These are phyloP conservation scores for Pristionchus maxplancki DNA, from an alignment of 2,888 invertebrate genomes.

Conservation along the genomic window DNA sequence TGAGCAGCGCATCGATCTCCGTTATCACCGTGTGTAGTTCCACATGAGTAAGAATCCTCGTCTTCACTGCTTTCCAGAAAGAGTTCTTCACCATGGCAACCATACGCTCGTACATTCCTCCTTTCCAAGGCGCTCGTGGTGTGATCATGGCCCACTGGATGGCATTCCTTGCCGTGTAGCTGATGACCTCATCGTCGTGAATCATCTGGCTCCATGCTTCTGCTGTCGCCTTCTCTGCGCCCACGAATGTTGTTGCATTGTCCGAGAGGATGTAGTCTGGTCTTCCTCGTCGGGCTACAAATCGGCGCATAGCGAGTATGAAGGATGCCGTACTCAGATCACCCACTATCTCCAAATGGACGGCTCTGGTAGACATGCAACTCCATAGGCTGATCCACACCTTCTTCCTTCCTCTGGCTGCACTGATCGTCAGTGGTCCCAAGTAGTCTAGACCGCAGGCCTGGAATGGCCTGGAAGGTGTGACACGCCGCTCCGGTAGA, in stretches of 20 bases:
- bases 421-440: constrained; percentile 76
- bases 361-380: constrained; percentile 77
- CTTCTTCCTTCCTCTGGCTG: constrained; percentile 65
- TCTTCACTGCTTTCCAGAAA: neutral
- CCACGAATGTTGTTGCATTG: constrained; percentile 78
- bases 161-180: constrained; percentile 39
- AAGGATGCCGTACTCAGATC: constrained; percentile 74
- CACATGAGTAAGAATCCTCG: neutral
- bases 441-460: constrained; percentile 77
- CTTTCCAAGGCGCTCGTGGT: constrained; percentile 79
- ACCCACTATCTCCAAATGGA: constrained; percentile 78
- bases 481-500: constrained; percentile 74
- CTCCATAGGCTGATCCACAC: constrained; percentile 77
- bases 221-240: constrained; percentile 56
- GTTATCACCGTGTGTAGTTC: neutral
- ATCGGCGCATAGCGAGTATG: constrained; percentile 74
- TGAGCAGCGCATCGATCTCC: constrained; percentile 44
- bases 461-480: constrained; percentile 69
- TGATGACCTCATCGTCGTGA: neutral
- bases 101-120: constrained; percentile 79
- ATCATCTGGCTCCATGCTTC: constrained; percentile 55
- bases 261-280: constrained; percentile 74
- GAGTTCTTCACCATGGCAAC: constrained; percentile 65
- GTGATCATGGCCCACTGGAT: constrained; percentile 77
- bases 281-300: constrained; percentile 75